These are phyloP conservation scores for Oithona nana DNA, from an alignment of 2,888 invertebrate genomes.

Conservation along the genomic window DNA sequence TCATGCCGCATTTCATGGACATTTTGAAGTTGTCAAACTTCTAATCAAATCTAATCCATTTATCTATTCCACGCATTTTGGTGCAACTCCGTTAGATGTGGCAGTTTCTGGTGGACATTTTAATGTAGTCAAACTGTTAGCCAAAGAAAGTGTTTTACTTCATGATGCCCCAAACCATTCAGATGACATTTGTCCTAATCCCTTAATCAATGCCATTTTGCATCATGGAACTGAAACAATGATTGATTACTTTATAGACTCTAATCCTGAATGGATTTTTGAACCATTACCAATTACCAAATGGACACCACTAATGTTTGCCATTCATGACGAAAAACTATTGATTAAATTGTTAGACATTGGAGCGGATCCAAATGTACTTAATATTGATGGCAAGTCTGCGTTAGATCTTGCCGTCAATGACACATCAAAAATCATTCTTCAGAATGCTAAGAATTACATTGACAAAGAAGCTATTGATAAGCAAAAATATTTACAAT, in stretches of 20 bases:
- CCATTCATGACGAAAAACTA: not conserved
- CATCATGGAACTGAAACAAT: not conserved
- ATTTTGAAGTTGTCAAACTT: not conserved
- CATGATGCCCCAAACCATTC: no score
- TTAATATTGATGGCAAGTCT: not conserved
- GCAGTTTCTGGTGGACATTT: not conserved
- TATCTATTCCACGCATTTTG: not conserved
- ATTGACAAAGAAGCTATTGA: not conserved
- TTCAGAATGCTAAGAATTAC: not conserved
- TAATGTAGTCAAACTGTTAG: no score
- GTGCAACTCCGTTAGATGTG: not conserved
- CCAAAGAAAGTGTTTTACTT: no score
- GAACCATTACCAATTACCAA: not conserved
- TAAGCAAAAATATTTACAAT: not conserved
- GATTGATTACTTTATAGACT: not conserved
- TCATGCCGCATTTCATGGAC: not conserved
- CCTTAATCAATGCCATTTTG: no score
- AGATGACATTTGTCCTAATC: no score
- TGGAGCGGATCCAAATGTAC: not conserved
- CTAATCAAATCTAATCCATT: not conserved
- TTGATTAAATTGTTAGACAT: not conserved
- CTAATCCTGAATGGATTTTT: not conserved
- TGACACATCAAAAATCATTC: not conserved
- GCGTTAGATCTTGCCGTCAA: not conserved
- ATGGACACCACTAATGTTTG: constrained; percentile 3